Evolutionary conservation across 1,140 invertebrate species (phyloP), one percentile per base, ranked within the genome.

Genomic region (Papilio helenus): DNA sequence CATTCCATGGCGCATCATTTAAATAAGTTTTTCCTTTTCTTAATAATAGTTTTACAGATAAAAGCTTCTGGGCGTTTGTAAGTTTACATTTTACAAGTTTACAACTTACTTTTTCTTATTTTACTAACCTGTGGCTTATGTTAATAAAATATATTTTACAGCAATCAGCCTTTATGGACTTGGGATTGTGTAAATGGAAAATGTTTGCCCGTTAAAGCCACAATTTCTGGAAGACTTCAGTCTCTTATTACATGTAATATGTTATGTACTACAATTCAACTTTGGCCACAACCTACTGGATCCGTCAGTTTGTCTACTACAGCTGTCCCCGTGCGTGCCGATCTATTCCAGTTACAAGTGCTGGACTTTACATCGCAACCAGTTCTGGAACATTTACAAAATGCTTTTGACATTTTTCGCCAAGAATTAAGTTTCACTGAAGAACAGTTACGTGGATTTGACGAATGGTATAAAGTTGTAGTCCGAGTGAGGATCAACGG

Each of bases 271-370:
- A 93, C 92, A 7, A 91, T 93, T 42, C 94, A 95, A 80, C 87
- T 96, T 5, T 96, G 95, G 95, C 95, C 95, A 7, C 93, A 95
- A 80, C 95, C 95, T 18, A 95, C 95, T 2, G 95, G 95, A 8
- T 86, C 90, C 1, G 92, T 95, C 12, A 94, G 89, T 23, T 84
- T 95, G 12, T 93, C 94, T n/a, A 92, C 89, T 26, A 89, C 89
- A 34, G 92, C 92, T 7, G 83, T 95, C 4, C 86, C 90, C n/a
- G 93, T 95, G 55, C 90, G 90, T 12, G 87, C 91, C 26, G 85
- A 89, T 29, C 61, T 87, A n/a, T 86, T 89, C 65, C 81, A 86
- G 10, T 76, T 89, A n/a, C 79, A 87, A 77, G 80, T 87, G 44
- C 2, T 83, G 74, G 79, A 84, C 1, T 84, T 80, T 39, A 84